Evolutionary conservation across 2,113 vertebrate genomes (phyloP).

Genomic region (Lepus timidus): DNA sequence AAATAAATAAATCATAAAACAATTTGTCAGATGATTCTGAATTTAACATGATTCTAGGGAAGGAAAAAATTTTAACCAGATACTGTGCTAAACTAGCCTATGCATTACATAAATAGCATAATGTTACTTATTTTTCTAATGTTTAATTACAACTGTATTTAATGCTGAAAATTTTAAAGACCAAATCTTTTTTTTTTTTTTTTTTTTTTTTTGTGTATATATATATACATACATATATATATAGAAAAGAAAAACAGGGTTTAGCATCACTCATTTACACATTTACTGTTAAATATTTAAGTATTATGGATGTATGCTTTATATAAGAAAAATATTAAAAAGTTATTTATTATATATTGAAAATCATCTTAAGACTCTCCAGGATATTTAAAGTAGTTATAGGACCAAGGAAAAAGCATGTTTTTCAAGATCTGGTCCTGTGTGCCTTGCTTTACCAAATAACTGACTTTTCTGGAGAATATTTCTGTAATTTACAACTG

Average conservation of each 20-base stretch:
- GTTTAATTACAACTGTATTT: conserved; percentile 45
- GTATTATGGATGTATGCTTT: conserved; percentile 67
- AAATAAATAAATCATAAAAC: too few relatives aligned
- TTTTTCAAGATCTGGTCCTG: conserved; percentile 69
- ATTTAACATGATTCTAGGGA: background rate
- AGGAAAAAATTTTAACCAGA: conserved; percentile 45
- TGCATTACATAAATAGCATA: background rate
- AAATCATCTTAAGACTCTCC: conserved; percentile 73
- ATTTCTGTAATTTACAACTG: conserved; percentile 57
- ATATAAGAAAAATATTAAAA: conserved; percentile 45
- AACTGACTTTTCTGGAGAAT: conserved; percentile 42
- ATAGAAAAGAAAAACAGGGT: conserved; percentile 40
- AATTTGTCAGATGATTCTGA: too few relatives aligned
- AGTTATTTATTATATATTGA: conserved; percentile 76
- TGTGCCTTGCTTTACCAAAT: conserved; percentile 78
- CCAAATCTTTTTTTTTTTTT: too few relatives aligned
- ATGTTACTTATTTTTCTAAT: conserved; percentile 28
- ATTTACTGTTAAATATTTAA: conserved; percentile 82
- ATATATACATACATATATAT: too few relatives aligned
- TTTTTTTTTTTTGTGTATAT: too few relatives aligned
- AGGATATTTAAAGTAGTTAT: conserved; percentile 64
- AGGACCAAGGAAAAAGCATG: conserved; percentile 65
- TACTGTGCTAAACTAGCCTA: background rate
- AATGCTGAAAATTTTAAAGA: conserved; percentile 12
- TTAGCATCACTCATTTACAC: conserved; percentile 64